Conservation (phyloP, 2,888 invertebrate species). For the Ptychoptera albimana region DNA sequence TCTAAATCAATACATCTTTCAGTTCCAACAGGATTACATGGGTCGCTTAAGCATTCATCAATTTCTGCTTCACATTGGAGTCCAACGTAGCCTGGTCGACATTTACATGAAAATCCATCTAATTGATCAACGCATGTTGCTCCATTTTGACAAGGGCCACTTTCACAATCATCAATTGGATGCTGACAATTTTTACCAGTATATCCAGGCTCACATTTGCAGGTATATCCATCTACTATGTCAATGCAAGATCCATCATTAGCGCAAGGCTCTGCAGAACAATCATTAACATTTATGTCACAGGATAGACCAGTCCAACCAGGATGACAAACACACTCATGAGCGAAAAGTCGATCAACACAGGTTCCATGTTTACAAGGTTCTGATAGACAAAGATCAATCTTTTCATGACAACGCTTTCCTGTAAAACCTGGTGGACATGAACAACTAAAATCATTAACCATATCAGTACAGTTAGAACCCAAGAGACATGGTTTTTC, state of each 20-base stretch:
- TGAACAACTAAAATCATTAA: constrained; percentile 84
- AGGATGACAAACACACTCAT: constrained; percentile 79
- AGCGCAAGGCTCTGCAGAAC: constrained; percentile 72
- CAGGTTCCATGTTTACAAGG: constrained; percentile 92
- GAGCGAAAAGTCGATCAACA: constrained; percentile 71
- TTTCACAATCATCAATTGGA: constrained; percentile 79
- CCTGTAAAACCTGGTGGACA: constrained; percentile 93
- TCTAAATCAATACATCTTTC: constrained; percentile 79
- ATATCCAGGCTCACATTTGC: constrained; percentile 85
- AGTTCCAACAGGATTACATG: constrained; percentile 80
- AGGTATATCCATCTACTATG: constrained; percentile 64
- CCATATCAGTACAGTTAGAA: constrained; percentile 83
- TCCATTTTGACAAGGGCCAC: constrained; percentile 82
- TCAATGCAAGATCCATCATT: constrained; percentile 89
- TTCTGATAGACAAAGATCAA: constrained; percentile 75
- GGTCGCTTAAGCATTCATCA: constrained; percentile 81
- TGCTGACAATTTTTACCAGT: constrained; percentile 90
- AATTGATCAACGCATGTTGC: constrained; percentile 75
- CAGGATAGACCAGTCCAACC: constrained; percentile 83
- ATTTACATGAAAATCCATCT: constrained; percentile 84
- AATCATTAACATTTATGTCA: constrained; percentile 85
- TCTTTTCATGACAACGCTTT: constrained; percentile 88
- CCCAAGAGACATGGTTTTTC: constrained; percentile 82
- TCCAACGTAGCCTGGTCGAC: constrained; percentile 82
- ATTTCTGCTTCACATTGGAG: constrained; percentile 88